Conservation (phyloP, 2,113 vertebrate genomes). For the Prolemur simus region DNA sequence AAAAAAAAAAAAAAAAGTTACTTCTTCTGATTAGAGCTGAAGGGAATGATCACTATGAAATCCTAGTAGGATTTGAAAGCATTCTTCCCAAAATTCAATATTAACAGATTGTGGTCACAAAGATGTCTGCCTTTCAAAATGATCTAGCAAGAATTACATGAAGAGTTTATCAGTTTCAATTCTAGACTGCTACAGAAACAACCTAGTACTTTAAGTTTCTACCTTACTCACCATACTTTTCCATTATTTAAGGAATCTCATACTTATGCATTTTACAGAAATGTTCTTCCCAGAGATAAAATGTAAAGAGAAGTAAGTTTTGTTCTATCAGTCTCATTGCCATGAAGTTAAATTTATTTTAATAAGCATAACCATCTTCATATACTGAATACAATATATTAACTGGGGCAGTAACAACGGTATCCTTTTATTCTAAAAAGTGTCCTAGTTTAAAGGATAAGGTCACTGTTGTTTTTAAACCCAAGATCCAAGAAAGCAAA, state of each 20-base stretch:
- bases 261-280: background rate
- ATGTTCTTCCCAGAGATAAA: background rate
- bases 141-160: background rate
- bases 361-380: slow-evolving; percentile 28
- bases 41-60: background rate
- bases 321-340: background rate
- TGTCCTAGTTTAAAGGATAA: background rate
- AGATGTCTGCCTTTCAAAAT: slow-evolving; percentile 8
- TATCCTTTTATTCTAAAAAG: background rate
- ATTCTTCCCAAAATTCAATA: background rate
- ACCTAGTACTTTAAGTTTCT: background rate
- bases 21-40: background rate
- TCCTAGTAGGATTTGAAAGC: background rate
- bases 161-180: background rate
- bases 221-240: background rate
- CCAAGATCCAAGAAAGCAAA: slow-evolving; percentile 57
- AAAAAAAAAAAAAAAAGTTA: background rate
- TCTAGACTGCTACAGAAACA: background rate
- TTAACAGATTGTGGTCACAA: background rate
- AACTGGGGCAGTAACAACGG: background rate
- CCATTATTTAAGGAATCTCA: background rate
- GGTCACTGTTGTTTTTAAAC: background rate
- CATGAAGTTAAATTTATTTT: slow-evolving; percentile 42
- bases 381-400: background rate
- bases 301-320: background rate